Evolutionary conservation across 2,888 invertebrate genomes (phyloP).

Genomic region (Eupithecia inturbata): DNA sequence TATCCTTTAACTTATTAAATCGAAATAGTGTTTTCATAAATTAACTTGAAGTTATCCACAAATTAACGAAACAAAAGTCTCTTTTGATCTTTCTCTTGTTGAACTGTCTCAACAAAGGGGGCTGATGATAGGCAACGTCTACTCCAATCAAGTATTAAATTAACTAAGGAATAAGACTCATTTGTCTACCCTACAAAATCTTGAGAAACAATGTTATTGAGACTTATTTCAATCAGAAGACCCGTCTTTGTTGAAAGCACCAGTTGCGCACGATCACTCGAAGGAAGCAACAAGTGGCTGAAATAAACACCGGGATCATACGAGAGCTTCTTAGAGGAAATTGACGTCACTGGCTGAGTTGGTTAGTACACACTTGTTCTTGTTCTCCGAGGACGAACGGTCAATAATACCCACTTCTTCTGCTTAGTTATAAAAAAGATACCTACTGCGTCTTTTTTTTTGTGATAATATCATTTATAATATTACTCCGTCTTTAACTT

Average conservation of each 20-base stretch:
- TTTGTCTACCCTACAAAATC: not conserved
- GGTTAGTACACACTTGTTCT: slow-evolving; percentile 39
- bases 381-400: slow-evolving; percentile 20
- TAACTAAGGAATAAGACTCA: not conserved
- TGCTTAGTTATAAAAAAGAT: not conserved
- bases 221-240: not conserved
- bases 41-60: not conserved
- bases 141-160: no score
- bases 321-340: slow-evolving; percentile 38
- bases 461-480: no score
- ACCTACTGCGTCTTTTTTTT: not conserved
- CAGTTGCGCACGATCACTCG: slow-evolving; percentile 27
- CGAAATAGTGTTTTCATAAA: not conserved
- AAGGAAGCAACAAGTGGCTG: slow-evolving; percentile 38
- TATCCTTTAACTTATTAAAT: not conserved
- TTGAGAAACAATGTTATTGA: not conserved
- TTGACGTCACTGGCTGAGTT: slow-evolving; percentile 41
- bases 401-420: slow-evolving; percentile 5
- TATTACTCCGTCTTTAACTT: not conserved
- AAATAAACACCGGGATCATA: slow-evolving; percentile 33
- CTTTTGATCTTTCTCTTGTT: not conserved
- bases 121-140: not conserved
- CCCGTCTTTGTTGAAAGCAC: slow-evolving; percentile 8
- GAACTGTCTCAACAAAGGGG: not conserved
- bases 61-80: not conserved